phyloP scores from a whole-genome alignment of 2,113 vertebrate species.

The Ptilonorhynchus violaceus region DNA sequence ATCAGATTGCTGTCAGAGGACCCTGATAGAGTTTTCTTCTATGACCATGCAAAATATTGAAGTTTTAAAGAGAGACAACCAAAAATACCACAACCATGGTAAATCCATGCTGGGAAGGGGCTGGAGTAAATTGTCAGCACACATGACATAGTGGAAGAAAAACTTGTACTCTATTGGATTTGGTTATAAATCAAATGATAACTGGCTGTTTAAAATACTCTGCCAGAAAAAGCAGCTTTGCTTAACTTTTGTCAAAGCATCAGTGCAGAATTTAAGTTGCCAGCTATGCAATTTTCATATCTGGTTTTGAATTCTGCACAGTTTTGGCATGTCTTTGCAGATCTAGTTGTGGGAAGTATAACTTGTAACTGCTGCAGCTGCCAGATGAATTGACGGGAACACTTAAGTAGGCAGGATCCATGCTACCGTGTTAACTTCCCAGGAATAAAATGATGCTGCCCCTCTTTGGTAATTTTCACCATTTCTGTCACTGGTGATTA shows the following conservation, averaged over 20 bases:
- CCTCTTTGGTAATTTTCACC: neutral
- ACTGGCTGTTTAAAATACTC: neutral
- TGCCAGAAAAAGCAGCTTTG: neutral
- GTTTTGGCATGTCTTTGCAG: neutral
- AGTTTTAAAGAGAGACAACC: neutral
- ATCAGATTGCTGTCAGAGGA: neutral
- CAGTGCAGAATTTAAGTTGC: neutral
- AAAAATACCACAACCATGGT: neutral
- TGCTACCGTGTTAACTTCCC: neutral
- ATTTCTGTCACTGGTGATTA: neutral
- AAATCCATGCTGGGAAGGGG: neutral
- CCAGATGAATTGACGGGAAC: neutral
- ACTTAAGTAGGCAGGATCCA: neutral
- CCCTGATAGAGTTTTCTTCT: neutral
- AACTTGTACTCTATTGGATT: neutral
- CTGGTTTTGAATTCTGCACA: neutral
- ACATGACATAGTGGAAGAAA: neutral
- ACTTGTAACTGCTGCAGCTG: neutral
- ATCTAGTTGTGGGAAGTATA: neutral
- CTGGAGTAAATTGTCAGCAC: neutral
- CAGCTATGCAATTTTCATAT: neutral
- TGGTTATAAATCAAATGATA: neutral
- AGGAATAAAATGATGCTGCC: neutral
- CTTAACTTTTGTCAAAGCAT: neutral
- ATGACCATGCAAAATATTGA: neutral